A percentile compares a stretch with the other conserved stretches of the same genome.
Conservation (phyloP, 2,888 invertebrate species). For the Theristus sp. region DNA sequence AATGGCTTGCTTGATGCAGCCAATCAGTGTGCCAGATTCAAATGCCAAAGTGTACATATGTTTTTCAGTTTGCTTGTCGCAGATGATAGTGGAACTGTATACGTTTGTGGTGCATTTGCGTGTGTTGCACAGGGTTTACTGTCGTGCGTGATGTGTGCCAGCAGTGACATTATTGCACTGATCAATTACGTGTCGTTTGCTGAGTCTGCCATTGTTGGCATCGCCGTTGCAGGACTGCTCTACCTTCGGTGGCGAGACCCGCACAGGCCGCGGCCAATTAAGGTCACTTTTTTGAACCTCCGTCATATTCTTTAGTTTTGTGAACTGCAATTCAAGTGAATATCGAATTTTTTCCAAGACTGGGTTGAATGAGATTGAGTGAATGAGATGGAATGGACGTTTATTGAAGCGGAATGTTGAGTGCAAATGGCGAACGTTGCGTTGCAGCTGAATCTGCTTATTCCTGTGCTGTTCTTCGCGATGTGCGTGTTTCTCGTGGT, state of each 20-base stretch:
- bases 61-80: too few species aligned
- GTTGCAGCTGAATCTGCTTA: slow-evolving; percentile 46
- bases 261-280: slow-evolving; percentile 31
- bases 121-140: slow-evolving; percentile 26
- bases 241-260: slow-evolving; percentile 28
- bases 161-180: slow-evolving; percentile 32
- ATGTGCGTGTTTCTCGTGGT: slow-evolving; percentile 68
- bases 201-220: slow-evolving; percentile 33
- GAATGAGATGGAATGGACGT: neutral
- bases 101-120: too few species aligned
- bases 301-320: neutral
- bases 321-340: neutral
- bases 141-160: slow-evolving; percentile 32
- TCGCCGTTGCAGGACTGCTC: slow-evolving; percentile 33
- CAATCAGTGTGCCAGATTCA: too few species aligned
- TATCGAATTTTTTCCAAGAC: neutral
- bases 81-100: too few species aligned
- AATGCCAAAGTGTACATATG: too few species aligned
- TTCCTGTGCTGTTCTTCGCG: slow-evolving; percentile 64
- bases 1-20: too few species aligned
- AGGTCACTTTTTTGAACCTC: too few species aligned
- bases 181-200: slow-evolving; percentile 37
- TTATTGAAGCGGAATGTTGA: neutral
- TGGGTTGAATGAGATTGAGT: neutral
- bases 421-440: neutral